Percentiles rank a stretch among this genome's conserved stretches.
These are phyloP conservation scores for Apocheima hispidaria DNA, from an alignment of 2,888 invertebrate species.

Conservation along the genomic window DNA sequence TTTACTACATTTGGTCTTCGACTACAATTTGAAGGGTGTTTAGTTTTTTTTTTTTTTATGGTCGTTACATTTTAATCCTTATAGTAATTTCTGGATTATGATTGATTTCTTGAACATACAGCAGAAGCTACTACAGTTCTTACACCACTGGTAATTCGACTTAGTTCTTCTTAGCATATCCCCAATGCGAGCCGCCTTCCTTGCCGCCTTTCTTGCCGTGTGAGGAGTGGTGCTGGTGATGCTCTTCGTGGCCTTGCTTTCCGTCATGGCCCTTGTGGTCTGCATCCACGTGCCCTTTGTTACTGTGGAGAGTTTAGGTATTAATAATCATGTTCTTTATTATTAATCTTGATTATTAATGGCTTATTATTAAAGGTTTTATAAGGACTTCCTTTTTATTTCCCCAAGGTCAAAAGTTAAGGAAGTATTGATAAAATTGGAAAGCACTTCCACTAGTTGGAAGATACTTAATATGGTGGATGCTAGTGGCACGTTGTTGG, in stretches of 20 bases:
- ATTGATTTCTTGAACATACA: background rate
- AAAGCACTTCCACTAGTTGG: too few relatives aligned
- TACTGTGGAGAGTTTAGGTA: constrained; percentile 57
- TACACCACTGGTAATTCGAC: constrained; percentile 23
- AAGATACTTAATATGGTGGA: too few relatives aligned
- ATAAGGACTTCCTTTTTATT: too few relatives aligned
- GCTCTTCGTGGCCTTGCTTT: constrained; percentile 87
- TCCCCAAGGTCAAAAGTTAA: too few relatives aligned
- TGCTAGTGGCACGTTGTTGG: too few relatives aligned
- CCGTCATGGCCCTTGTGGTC: constrained; percentile 88
- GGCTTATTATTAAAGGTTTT: too few relatives aligned
- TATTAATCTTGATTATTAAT: too few relatives aligned
- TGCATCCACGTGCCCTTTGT: constrained; percentile 88
- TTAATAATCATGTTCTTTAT: background rate
- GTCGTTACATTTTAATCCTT: too few relatives aligned
- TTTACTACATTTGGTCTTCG: too few relatives aligned
- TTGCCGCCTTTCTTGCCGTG: constrained; percentile 87
- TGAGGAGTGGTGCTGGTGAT: constrained; percentile 85
- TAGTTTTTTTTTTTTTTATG: too few relatives aligned
- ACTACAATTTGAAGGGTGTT: too few relatives aligned
- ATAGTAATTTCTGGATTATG: background rate
- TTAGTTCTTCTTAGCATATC: constrained; percentile 73
- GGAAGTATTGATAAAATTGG: too few relatives aligned
- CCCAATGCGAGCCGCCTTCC: constrained; percentile 83
- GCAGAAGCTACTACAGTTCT: background rate